These are phyloP conservation scores for Baryphthengus martii DNA, from an alignment of 2,113 vertebrate genomes.

Conservation along the genomic window DNA sequence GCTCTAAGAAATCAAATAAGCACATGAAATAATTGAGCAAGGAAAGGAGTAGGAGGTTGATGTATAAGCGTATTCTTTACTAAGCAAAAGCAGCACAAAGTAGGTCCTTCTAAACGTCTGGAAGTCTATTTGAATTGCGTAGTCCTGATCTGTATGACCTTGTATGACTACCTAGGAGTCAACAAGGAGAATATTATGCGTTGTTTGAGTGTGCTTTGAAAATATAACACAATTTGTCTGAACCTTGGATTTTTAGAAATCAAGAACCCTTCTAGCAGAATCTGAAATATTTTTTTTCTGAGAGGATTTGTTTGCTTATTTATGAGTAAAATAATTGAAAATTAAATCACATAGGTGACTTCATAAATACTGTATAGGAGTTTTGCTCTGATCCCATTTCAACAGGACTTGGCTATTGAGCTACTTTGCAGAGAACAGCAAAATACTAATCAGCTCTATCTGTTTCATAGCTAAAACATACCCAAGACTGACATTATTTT, in stretches of 20 bases:
- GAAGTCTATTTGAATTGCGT: not conserved
- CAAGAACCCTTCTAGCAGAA: not conserved
- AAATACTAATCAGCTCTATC: not conserved
- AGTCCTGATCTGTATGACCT: not conserved
- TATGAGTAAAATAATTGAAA: not conserved
- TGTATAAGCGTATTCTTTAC: conserved; percentile 21
- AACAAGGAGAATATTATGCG: not conserved
- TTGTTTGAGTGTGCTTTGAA: not conserved
- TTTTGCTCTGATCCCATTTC: not conserved
- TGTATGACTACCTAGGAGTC: not conserved
- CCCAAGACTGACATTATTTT: not conserved
- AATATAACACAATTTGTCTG: not conserved
- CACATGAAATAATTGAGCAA: not conserved
- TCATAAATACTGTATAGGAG: not conserved
- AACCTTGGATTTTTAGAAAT: not conserved
- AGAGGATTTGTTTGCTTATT: not conserved
- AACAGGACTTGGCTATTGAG: not conserved
- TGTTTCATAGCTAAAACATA: not conserved
- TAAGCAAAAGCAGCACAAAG: not conserved
- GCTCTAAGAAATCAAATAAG: not conserved
- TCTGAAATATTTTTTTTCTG: not conserved
- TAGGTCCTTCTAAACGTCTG: not conserved
- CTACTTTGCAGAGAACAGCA: not conserved
- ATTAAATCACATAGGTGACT: not conserved
- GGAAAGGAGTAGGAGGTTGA: conserved; percentile 32